Evolutionary conservation across 2,113 vertebrate species (phyloP), one percentile per base, ranked within the genome.

Genomic region (Odocoileus hemionus): DNA sequence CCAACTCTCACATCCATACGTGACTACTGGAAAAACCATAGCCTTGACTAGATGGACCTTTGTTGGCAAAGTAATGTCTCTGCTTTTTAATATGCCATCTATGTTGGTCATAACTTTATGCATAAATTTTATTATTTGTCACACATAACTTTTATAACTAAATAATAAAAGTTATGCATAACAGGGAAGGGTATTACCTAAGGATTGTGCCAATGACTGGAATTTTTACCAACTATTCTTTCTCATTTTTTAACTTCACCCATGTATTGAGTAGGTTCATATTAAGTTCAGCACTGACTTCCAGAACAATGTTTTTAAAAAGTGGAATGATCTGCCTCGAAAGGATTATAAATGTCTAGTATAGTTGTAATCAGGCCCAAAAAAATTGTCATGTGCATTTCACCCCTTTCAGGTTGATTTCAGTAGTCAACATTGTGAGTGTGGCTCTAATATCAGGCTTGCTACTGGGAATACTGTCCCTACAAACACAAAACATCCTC

Each of bases 1-100:
- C 4, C 33, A 36, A 67, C 33, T 67, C 33, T 67, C 64, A 67
- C 4, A 36, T 67, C 17, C 17, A 67, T 36, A 67, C 0, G 0
- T 36, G 33, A 67, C 33, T 4, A 67, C 1, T 36, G 33, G 64
- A 36, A 67, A 67, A 67, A 67, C 33, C 64, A 5, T 36, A 36
- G 33, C 64, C 4, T 67, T 67, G 8, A 21, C 64, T 67, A 67
- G 33, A n/a, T 0, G 2, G 17, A 67, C 8, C 4, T 70, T 36
- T 23, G 19, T 70, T 36, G 17, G 21, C 64, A 36, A 70, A 36
- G 4, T 67, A 21, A 67, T 67, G 17, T 70, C n/a, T 36, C n/a
- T 70, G n/a, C 8, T 70, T 36, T 36, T 36, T 11, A 36, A 70
- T 70, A 36, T 70, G n/a, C n/a, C 1, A 0, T 67, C 17, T 70